Evolutionary conservation across 1,140 invertebrate species (phyloP), one percentile per base, ranked within the genome.

Genomic region (Sycophila sp.): DNA sequence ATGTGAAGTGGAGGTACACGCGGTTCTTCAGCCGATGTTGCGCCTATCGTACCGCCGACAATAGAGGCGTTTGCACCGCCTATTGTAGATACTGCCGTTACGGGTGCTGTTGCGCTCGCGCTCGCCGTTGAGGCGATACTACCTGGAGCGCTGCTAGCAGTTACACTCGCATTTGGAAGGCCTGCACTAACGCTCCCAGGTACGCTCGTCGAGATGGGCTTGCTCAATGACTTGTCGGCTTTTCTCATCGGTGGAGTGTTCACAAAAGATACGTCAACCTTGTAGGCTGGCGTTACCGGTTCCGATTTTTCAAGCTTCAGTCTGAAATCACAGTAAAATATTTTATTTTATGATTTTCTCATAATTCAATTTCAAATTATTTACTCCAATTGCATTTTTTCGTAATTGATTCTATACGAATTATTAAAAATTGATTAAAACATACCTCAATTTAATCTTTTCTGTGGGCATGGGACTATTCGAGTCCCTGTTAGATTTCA

Each of bases 1-100:
- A 97, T 96, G 80, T 96, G 95, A 77, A 97, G 86, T 2, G 95
- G 95, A 24, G 95, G 95, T 19, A 97, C 94, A 67, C 94, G 87
- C 1, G 92, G 91, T 77, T 95, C 94, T 68, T 91, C 91, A 1
- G 88, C 88, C 22, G 75, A 74, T 3, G 67, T 51, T 1, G 65
- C 71, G 10, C 73, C 67, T n/a, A n/a, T n/a, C 0, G 15, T 11
- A 10, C 47, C 26, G 55, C 62, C 11, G 30, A 34, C 34, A 69
- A 68, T 67, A 10, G 76, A 72, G 13, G 73, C 64, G 26, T 59
- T 69, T 7, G 71, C 67, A 26, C 72, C 70, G 69, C 75, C 77
- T n/a, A n/a, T n/a, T 64, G 79, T 69, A 11, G 8, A 10, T 4
- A 13, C 11, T 2, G 38, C 56, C 10, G 45, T 15, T 17, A 7